These are phyloP conservation scores for Procambarus virginalis DNA, from an alignment of 1,140 invertebrate genomes.

Conservation along the genomic window DNA sequence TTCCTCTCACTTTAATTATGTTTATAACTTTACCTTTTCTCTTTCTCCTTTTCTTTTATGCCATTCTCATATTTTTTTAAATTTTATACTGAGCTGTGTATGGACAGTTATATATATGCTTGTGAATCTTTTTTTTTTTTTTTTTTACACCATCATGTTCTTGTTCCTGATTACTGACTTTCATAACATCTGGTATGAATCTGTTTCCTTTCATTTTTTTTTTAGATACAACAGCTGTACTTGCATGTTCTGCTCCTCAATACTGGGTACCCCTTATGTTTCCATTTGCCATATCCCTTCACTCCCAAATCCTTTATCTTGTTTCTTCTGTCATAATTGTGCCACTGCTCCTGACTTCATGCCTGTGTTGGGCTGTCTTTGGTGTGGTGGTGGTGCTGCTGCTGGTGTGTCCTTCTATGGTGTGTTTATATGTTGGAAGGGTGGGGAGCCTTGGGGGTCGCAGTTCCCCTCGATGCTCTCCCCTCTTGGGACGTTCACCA, in stretches of 20 bases:
- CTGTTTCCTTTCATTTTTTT: neutral
- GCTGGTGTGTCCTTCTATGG: constrained; percentile 53
- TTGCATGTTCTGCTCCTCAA: neutral
- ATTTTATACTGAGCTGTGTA: neutral
- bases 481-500: constrained; percentile 66
- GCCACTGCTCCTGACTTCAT: constrained; percentile 44
- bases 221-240: neutral
- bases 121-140: neutral
- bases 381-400: constrained; percentile 51
- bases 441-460: constrained; percentile 52
- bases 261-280: neutral
- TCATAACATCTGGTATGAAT: neutral
- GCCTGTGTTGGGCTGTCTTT: constrained; percentile 50
- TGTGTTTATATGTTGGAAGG: constrained; percentile 40
- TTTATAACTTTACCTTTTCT: neutral
- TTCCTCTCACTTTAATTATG: no score
- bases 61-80: neutral
- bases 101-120: neutral
- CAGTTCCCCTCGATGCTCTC: constrained; percentile 59
- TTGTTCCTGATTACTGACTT: neutral
- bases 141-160: neutral
- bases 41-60: neutral
- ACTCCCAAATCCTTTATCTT: constrained; percentile 22
- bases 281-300: neutral
- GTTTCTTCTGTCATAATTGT: constrained; percentile 27